phyloP scores from a whole-genome alignment of 2,797 vertebrate genomes.

The Tenualosa thibaudeaui region DNA sequence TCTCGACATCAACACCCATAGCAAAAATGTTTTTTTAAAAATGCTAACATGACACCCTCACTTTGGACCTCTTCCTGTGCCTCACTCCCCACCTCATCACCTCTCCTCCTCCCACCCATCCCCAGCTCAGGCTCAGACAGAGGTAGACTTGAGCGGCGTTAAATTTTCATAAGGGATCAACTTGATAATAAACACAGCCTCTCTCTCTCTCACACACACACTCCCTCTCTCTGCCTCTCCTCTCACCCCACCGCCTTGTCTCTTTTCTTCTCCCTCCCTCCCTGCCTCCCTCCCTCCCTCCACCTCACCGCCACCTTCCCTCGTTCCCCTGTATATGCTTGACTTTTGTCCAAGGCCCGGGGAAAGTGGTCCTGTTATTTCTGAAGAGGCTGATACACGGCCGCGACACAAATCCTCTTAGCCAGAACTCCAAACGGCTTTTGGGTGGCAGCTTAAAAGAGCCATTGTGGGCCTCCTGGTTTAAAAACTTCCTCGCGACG shows the following conservation, averaged over 20 bases:
- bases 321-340: conserved; percentile 47
- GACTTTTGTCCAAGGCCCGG: conserved; percentile 55
- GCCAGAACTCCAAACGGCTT: conserved; percentile 69
- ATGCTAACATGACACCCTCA: not conserved
- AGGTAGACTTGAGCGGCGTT: conserved; percentile 21
- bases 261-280: not conserved
- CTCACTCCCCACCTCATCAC: conserved; percentile 1
- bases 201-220: not conserved
- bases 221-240: not conserved
- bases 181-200: conserved; percentile 22
- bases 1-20: not conserved
- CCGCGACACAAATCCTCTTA: conserved; percentile 80
- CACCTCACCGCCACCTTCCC: conserved; percentile 29
- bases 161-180: conserved; percentile 26
- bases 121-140: conserved; percentile 14
- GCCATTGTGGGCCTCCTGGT: conserved; percentile 70
- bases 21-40: not conserved
- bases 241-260: not conserved
- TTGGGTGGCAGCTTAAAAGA: conserved; percentile 75
- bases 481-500: conserved; percentile 75
- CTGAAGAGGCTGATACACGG: conserved; percentile 69
- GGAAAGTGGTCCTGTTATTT: conserved; percentile 59
- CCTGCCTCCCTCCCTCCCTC: conserved; percentile 8
- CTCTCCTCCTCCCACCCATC: not conserved
- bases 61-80: conserved; percentile 4